Percentiles rank a stretch among this genome's conserved stretches.
These are phyloP conservation scores for Gambusia holbrooki DNA, from an alignment of 2,113 vertebrate species.

Conservation along the genomic window DNA sequence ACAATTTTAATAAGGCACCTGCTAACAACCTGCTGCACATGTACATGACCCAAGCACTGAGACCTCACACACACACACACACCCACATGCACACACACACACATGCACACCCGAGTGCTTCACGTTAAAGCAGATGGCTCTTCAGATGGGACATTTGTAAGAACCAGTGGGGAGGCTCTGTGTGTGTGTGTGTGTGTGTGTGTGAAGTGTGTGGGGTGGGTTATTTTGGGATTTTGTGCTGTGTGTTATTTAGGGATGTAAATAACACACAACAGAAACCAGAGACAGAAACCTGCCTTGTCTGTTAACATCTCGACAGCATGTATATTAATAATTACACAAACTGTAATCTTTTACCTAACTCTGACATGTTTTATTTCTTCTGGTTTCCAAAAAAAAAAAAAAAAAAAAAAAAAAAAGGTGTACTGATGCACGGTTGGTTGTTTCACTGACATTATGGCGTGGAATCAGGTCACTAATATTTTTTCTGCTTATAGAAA, in stretches of 20 bases:
- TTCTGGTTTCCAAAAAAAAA: background rate
- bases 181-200: conserved; percentile 44
- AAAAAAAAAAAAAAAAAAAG: background rate
- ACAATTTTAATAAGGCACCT: conserved; percentile 30
- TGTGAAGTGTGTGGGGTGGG: conserved; percentile 16
- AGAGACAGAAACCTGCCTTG: conserved; percentile 27
- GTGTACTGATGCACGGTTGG: background rate
- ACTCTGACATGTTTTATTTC: conserved; percentile 1
- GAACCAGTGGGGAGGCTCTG: conserved; percentile 28
- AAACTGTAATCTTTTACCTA: conserved; percentile 28
- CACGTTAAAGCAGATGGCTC: conserved; percentile 54
- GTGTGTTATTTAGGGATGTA: conserved; percentile 62
- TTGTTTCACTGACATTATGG: background rate
- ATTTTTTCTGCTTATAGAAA: background rate
- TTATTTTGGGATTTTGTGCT: conserved; percentile 64
- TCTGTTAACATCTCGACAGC: conserved; percentile 9
- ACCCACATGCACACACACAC: background rate
- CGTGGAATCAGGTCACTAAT: no score
- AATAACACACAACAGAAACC: conserved; percentile 31
- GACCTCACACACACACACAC: conserved; percentile 18
- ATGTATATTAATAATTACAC: conserved; percentile 57
- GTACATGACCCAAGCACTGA: conserved; percentile 20
- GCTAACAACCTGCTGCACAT: conserved; percentile 41
- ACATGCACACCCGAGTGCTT: conserved; percentile 6
- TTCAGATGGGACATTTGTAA: conserved; percentile 52